These are phyloP conservation scores for Drosophila sturtevanti DNA, from an alignment of 1,140 invertebrate genomes.

Conservation along the genomic window DNA sequence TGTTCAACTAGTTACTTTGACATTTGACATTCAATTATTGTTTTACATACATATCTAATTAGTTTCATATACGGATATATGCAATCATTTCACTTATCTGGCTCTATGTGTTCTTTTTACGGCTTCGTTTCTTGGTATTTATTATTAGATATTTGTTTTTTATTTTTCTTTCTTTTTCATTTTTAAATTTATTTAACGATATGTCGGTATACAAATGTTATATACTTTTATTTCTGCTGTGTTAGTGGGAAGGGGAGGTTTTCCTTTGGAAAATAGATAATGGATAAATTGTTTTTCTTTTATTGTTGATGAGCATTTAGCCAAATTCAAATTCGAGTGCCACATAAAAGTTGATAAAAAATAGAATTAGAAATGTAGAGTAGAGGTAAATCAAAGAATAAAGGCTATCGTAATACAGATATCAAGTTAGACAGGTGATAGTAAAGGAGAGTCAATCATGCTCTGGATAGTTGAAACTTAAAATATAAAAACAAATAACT, in stretches of 20 bases:
- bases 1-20: slow-evolving; percentile 47
- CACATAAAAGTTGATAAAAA: slow-evolving; percentile 34
- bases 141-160: slow-evolving; percentile 35
- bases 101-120: slow-evolving; percentile 23
- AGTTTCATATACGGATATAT: slow-evolving; percentile 26
- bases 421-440: background rate
- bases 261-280: background rate
- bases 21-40: slow-evolving; percentile 42
- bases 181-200: slow-evolving; percentile 76
- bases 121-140: slow-evolving; percentile 24
- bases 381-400: background rate
- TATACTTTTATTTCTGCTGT: slow-evolving; percentile 56
- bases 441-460: slow-evolving; percentile 7
- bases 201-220: slow-evolving; percentile 79
- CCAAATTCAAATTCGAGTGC: slow-evolving; percentile 22
- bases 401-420: slow-evolving; percentile 2
- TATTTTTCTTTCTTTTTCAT: slow-evolving; percentile 57
- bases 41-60: slow-evolving; percentile 63
- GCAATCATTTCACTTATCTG: too few species aligned
- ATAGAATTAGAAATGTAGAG: background rate
- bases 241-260: slow-evolving; percentile 53
- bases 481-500: too few species aligned
- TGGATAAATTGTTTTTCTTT: slow-evolving; percentile 18
- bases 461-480: background rate
- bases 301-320: slow-evolving; percentile 56